Base-by-base conservation (phyloP, 2,113 vertebrate genomes). In the Clarias macrocephalus region DNA sequence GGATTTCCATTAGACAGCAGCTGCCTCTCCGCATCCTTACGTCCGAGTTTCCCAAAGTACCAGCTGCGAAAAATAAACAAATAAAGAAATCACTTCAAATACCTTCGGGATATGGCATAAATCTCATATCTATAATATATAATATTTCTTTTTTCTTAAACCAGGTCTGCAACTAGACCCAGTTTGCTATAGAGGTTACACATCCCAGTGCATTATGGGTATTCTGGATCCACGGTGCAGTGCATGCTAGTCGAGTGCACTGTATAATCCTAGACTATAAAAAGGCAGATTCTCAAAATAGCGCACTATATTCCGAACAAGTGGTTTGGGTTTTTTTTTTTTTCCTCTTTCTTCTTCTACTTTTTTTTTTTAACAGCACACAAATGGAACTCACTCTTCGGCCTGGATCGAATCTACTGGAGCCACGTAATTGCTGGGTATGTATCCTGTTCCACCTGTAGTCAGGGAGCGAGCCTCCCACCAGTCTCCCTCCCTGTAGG, bases 371-470 rank as follows among this genome's bases (percentile, higher is more conserved):
- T 62, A 2, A 42, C 30, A 28, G 30, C 54, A 57, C 72, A 19
- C 75, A 89, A 89, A 90, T 30, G 83, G 90, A 89, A 97, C 98
- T 93, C 96, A 99, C 98, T 99, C 98, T 91, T 99, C 98, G 86
- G 98, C 98, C 93, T 99, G 98, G 94, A 99, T 99, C 19, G 98
- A 99, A 93, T 99, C 98, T 25, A 99, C 98, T 12, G 98, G 98
- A 95, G 98, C 98, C 92, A 99, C 98, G 75, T 99, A 99, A 94
- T 99, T 99, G 93, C 98, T 99, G 93, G 98, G 98, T 95, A 99
- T 99, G 93, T 99, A 99, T 94, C 98, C 98, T 9, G 97, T 98
- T 93, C 98, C 97, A 68, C 98, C 98, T 86, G 98, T 99, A 89
- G 97, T 98, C 93, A 99, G 93, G 88, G 98, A 99, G 52, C 97